Evolutionary conservation across 2,888 invertebrate species (phyloP).

Genomic region (Ophioninae sp.): DNA sequence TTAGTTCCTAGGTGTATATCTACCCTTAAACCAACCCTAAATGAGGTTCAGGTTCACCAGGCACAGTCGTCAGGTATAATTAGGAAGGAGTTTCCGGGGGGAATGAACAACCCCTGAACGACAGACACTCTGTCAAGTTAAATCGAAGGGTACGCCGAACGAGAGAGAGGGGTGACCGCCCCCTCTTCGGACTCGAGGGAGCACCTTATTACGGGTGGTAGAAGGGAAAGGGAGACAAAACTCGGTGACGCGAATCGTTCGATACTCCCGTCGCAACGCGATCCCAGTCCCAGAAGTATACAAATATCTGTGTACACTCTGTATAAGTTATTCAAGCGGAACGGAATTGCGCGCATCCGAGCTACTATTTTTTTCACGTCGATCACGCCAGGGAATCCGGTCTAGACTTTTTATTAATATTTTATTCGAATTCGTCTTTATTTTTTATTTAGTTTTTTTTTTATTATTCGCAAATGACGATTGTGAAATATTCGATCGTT

Average conservation of each 20-base stretch:
- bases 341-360: background rate
- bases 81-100: slow-evolving; percentile 51
- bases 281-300: slow-evolving; percentile 50
- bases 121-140: slow-evolving; percentile 46
- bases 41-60: slow-evolving; percentile 29
- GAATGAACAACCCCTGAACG: slow-evolving; percentile 47
- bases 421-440: background rate
- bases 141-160: slow-evolving; percentile 52
- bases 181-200: slow-evolving; percentile 45
- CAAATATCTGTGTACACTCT: background rate
- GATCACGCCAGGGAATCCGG: background rate
- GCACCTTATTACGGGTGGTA: slow-evolving; percentile 50
- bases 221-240: slow-evolving; percentile 15
- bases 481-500: too few species aligned
- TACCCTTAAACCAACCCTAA: slow-evolving; percentile 4
- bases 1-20: too few species aligned
- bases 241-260: slow-evolving; percentile 51
- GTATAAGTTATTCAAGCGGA: background rate
- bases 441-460: background rate
- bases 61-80: slow-evolving; percentile 68
- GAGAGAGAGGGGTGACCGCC: slow-evolving; percentile 16
- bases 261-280: slow-evolving; percentile 37
- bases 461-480: too few species aligned
- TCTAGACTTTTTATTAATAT: background rate
- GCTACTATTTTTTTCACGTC: background rate